Evolutionary conservation across 2,113 vertebrate genomes (phyloP).

Genomic region (Coreoperca whiteheadi): DNA sequence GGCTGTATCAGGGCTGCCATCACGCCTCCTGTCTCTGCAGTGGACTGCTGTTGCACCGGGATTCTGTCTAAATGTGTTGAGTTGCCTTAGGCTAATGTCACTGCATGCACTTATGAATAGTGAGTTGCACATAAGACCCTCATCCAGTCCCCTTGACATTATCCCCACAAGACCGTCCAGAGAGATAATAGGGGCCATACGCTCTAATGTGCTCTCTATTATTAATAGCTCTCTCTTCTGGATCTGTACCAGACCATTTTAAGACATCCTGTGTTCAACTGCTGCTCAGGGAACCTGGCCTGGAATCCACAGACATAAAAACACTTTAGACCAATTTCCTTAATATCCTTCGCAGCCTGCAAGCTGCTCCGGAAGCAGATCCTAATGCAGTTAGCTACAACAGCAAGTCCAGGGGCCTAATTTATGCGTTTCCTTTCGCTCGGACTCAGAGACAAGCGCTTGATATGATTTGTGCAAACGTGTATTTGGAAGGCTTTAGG

Average conservation of each 20-base stretch:
- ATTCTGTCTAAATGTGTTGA: slow-evolving; percentile 44
- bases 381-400: neutral
- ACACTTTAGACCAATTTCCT: neutral
- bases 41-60: slow-evolving; percentile 26
- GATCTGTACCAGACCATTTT: slow-evolving; percentile 47
- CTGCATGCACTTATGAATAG: slow-evolving; percentile 50
- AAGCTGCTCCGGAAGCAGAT: neutral
- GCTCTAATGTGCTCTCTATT: slow-evolving; percentile 51
- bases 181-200: slow-evolving; percentile 63
- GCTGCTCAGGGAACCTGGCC: slow-evolving; percentile 27
- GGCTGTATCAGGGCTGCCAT: neutral
- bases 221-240: slow-evolving; percentile 55
- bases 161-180: slow-evolving; percentile 53
- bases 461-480: no score
- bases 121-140: slow-evolving; percentile 41
- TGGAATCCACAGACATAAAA: slow-evolving; percentile 12
- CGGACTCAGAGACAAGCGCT: neutral
- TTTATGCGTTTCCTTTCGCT: neutral
- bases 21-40: slow-evolving; percentile 1
- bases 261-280: slow-evolving; percentile 39
- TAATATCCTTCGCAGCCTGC: slow-evolving; percentile 7
- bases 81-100: slow-evolving; percentile 46
- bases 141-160: slow-evolving; percentile 51
- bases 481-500: neutral
- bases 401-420: neutral